Conservation (phyloP, 2,113 vertebrate genomes). For the Sphaerodactylus townsendi region DNA sequence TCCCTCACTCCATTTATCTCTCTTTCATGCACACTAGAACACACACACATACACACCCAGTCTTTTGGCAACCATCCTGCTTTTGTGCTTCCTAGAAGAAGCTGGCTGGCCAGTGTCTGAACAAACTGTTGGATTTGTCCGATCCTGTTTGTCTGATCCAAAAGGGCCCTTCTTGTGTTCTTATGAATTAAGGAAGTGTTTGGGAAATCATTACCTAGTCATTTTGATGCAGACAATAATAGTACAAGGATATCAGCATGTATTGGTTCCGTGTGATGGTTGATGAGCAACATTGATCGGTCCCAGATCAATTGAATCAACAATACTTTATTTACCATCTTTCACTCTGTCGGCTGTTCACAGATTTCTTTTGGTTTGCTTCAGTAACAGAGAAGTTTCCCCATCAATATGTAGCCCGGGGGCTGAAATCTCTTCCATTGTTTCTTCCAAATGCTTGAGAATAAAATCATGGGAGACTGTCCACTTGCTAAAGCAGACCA, state of each 20-base stretch:
- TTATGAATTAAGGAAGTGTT: not conserved
- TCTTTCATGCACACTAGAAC: not conserved
- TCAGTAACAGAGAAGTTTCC: not conserved
- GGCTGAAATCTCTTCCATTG: not conserved
- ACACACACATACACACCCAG: not conserved
- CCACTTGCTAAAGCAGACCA: not conserved
- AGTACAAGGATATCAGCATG: not conserved
- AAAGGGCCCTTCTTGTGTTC: not conserved
- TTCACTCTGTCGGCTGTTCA: constrained; percentile 33
- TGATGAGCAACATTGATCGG: constrained; percentile 26
- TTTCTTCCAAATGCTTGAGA: not conserved
- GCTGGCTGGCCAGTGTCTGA: too few species aligned
- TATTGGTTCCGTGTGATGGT: constrained; percentile 1
- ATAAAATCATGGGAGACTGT: not conserved
- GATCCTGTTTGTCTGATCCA: too few species aligned
- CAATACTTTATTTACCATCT: constrained; percentile 1
- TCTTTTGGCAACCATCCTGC: too few species aligned
- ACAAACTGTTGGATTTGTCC: too few species aligned
- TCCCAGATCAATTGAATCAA: constrained; percentile 44
- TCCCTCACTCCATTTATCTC: not conserved
- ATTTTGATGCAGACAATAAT: constrained; percentile 6
- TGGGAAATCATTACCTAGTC: constrained; percentile 4
- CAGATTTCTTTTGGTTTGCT: not conserved
- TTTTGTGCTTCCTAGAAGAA: too few species aligned
- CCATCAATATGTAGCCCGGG: not conserved